Base-by-base conservation (phyloP, 2,113 vertebrate species). In the Eubucco bourcierii region DNA sequence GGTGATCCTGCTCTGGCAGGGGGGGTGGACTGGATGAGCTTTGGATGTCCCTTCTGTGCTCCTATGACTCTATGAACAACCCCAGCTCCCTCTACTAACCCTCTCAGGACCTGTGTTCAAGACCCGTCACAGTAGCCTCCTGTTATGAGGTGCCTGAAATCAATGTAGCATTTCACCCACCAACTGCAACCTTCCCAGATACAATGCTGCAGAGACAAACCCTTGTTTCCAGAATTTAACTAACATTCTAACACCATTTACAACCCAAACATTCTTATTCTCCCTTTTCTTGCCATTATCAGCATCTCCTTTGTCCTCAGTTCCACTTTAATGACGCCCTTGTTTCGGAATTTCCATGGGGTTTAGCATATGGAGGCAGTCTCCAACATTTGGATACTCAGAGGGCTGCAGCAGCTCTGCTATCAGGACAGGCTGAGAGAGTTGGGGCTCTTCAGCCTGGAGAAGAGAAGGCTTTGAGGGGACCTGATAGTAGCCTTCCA, bases 281-380 rank as follows among this genome's bases (percentile, higher is more conserved):
- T 92, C 53, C 58, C 84, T 84, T 95, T 94, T 93, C 89, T 96
- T 84, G 41, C 78, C 46, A 70, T 80, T 56, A 93, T 94, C 90
- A 93, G 59, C 58, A 37, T 78, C 23, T 64, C 91, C 76, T 92
- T 95, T 93, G 94, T 94, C 78, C 70, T 87, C 84, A 95, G 94
- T 93, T 93, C 94, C 23, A n/a, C 77, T 92, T 81, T 75, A 95
- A 87, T 93, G 81, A 65, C 66, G 23, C 14, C 74, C 74, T 96
- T 96, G 89, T 88, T 95, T 93, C 44, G 78, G 41, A 75, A 95
- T 95, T 96, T 95, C 84, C 95, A 96, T 47, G 93, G 95, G 70
- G 7, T 93, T 96, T 96, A 72, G 53, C 25, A 2, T 67, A 93
- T 81, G 78, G 74, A 92, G 94, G 44, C 63, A 58, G 31, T 47